These are phyloP conservation scores for Narcine bancroftii DNA, from an alignment of 2,113 vertebrate species.

Conservation along the genomic window DNA sequence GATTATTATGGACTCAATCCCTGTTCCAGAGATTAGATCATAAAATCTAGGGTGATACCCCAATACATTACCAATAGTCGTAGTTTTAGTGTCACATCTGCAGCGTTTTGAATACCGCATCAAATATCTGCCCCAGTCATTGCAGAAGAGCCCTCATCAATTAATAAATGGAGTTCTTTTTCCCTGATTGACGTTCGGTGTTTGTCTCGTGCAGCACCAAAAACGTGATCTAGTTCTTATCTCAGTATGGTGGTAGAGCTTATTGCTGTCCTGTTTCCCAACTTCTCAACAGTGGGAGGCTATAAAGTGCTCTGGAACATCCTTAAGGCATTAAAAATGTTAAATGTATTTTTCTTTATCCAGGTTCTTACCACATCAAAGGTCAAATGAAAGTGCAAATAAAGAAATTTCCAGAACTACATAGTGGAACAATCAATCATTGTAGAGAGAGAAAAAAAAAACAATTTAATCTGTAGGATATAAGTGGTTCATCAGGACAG, in stretches of 20 bases:
- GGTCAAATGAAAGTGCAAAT: not conserved
- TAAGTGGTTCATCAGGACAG: not conserved
- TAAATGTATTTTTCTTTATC: not conserved
- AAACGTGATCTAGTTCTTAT: conserved; percentile 5
- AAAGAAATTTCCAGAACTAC: not conserved
- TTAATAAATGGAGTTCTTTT: not conserved
- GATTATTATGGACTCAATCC: not conserved
- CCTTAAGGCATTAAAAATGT: not conserved
- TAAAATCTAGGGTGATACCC: not conserved
- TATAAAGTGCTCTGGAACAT: not conserved
- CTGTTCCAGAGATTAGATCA: not conserved
- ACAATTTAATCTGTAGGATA: not conserved
- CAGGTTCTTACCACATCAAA: not conserved
- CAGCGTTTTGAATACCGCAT: too few species aligned
- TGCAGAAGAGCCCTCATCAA: not conserved
- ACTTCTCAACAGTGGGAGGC: not conserved
- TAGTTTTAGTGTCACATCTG: not conserved
- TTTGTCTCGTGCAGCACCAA: not conserved
- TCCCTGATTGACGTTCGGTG: not conserved
- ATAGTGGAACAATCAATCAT: not conserved
- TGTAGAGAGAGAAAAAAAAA: not conserved
- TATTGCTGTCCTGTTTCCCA: not conserved
- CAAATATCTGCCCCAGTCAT: not conserved
- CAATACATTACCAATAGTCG: too few species aligned
- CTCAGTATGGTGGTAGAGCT: not conserved